A percentile compares a stretch with the other conserved stretches of the same genome.
Evolutionary conservation across 2,888 invertebrate species (phyloP).

Genomic region (Ornithoptera alexandrae): DNA sequence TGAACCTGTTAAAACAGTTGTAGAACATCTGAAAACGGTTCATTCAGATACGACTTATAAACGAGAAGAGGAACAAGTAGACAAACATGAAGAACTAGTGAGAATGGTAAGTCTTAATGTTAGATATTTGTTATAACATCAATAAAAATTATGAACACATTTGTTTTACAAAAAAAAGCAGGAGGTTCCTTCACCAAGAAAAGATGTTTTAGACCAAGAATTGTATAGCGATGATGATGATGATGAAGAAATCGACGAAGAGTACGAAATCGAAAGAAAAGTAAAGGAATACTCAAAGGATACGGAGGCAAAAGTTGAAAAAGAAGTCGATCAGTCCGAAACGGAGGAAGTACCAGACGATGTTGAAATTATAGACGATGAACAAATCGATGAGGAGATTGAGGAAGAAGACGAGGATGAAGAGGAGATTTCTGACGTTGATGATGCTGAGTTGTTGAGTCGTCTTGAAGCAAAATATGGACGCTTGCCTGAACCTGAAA

Average conservation of each 20-base stretch:
- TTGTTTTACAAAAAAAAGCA: constrained; percentile 31
- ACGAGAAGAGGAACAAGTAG: constrained; percentile 52
- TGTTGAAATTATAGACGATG: constrained; percentile 71
- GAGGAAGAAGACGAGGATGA: constrained; percentile 72
- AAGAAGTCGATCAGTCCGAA: constrained; percentile 46
- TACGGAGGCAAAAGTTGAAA: constrained; percentile 34
- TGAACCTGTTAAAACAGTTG: constrained; percentile 37
- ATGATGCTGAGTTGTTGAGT: constrained; percentile 84
- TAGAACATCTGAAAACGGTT: constrained; percentile 39
- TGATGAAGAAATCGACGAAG: constrained; percentile 49
- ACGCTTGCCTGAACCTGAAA: constrained; percentile 79
- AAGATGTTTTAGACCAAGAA: constrained; percentile 52
- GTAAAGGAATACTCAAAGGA: constrained; percentile 44
- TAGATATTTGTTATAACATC: constrained; percentile 36
- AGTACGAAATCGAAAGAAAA: constrained; percentile 55
- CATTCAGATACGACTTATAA: constrained; percentile 44
- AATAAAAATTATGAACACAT: constrained; percentile 33
- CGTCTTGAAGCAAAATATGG: constrained; percentile 88
- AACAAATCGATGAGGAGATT: constrained; percentile 73
- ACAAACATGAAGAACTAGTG: constrained; percentile 39
- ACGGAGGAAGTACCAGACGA: constrained; percentile 63
- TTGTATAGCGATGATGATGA: constrained; percentile 65
- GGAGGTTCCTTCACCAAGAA: constrained; percentile 38
- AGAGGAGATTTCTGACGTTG: constrained; percentile 82
- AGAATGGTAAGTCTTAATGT: constrained; percentile 38